Evolutionary conservation across 2,888 invertebrate genomes (phyloP), one percentile per base, ranked within the genome.

Genomic region (Cantharis rufa): DNA sequence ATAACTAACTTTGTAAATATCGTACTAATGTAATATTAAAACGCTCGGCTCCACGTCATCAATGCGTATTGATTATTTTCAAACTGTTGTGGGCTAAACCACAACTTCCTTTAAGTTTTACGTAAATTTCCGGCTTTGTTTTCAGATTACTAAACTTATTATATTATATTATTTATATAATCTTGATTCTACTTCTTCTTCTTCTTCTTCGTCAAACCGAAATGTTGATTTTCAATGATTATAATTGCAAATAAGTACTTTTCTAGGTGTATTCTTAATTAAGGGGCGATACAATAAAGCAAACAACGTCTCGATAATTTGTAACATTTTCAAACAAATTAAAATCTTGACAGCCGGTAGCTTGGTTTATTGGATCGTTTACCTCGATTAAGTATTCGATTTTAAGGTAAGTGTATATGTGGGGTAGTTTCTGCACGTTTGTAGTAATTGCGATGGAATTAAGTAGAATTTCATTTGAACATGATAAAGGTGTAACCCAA

Each of bases 91-190:
- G 64, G 24, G 76, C 15, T n/a, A 21, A 62, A 70, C 76, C 76
- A 28, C 76, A 76, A 70, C 48, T 61, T 76, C 76, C 76, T 76
- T 63, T 72, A 64, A 70, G 5, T 11, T 61, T 63, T 69, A 18
- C 69, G 13, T 69, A 70, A 71, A 15, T 62, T 76, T 76, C 73
- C 70, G 70, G 48, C 48, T n/a, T 48, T 48, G 7, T 48, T 48
- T 48, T 2, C 48, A 48, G 48, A 48, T 48, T 48, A 48, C n/a
- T 7, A 7, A 48, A 48, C 32, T 13, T 13, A 4, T 13, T 13
- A 1, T 7, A 5, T 7, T n/a, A 48, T 48, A n/a, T 48, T n/a
- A 21, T 18, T 18, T 18, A 7, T 1, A 1, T 7, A 48, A 48
- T 7, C 13, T 48, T 48, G 0, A n/a, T 48, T 16, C 16, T 16